Base-by-base conservation (phyloP, 2,888 invertebrate genomes). In the Nezara viridula region DNA sequence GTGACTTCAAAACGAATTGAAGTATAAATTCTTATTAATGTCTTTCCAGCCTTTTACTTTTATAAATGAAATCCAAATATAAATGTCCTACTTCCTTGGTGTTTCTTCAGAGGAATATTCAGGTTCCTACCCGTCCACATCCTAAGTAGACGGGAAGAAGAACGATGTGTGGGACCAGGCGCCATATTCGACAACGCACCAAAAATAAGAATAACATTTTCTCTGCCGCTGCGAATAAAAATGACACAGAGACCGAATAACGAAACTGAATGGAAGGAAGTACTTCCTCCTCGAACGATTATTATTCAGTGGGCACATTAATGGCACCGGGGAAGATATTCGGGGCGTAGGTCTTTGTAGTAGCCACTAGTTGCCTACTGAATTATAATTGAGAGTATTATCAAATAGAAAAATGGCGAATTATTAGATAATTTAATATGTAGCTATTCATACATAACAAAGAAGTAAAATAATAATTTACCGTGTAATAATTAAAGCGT, bases 181-280 rank as follows among this genome's bases (percentile, higher is more conserved):
- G 66, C 66, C 66, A 73, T 73, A 73, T 73, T 73, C 66, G 66
- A 37, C 66, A 73, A 73, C 66, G 66, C 66, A 73, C 66, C 37
- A 32, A 73, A 73, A 73, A 73, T 73, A 73, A 73, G 66, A 73
- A 73, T 73, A 73, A 73, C 66, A 73, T 73, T 73, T 73, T 73
- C 66, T 37, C 19, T 73, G 66, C 66, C 37, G 32, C 81, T n/a
- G 81, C 44, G 81, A 81, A 81, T 81, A 44, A 81, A 44, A 44
- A 81, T 81, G 81, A 81, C 81, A 81, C 81, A 81, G 40, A 81
- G 81, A 81, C 40, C 44, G 81, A 81, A 81, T 81, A 81, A 44
- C 44, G 81, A 81, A 81, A n/a, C 81, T n/a, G 44, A 81, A 81
- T 81, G 81, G 44, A 44, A 81, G 81, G 81, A 81, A 81, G 81